Conservation (phyloP, 2,888 invertebrate genomes). For the Amblyjoppa fuscipennis region DNA sequence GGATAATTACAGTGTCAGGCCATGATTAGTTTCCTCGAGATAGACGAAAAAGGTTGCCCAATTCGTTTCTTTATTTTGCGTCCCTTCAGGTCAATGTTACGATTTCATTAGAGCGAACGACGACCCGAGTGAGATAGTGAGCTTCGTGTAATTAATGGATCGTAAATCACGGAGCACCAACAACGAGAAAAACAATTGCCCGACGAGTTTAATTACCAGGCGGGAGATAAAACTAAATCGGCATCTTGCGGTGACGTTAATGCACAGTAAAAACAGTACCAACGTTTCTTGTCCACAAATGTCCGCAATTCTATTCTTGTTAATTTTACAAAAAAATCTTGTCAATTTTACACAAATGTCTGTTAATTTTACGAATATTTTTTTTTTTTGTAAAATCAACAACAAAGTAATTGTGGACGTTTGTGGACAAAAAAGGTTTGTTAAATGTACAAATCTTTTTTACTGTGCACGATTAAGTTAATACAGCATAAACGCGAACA, state of each 20-base stretch:
- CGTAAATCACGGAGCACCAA: conserved; percentile 24
- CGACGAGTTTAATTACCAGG: conserved; percentile 4
- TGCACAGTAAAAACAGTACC: too few species aligned
- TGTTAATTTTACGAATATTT: too few species aligned
- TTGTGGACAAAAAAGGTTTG: too few species aligned
- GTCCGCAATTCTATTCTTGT: too few species aligned
- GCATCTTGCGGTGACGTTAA: neutral
- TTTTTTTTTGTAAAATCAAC: too few species aligned
- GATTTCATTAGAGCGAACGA: neutral
- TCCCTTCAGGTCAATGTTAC: neutral
- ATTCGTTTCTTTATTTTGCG: conserved; percentile 9
- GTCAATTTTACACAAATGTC: too few species aligned
- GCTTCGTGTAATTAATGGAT: conserved; percentile 23
- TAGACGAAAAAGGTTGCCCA: conserved; percentile 20
- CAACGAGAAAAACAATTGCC: conserved; percentile 23
- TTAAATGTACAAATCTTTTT: too few species aligned
- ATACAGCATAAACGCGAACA: neutral
- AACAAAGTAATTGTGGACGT: too few species aligned
- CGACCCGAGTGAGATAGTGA: neutral
- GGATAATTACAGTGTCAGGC: neutral
- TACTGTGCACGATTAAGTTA: neutral
- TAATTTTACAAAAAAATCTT: too few species aligned
- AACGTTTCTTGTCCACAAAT: too few species aligned
- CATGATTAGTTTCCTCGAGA: conserved; percentile 6
- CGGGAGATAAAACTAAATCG: neutral